phyloP scores from a whole-genome alignment of 2,797 vertebrate species.

The Falco peregrinus region DNA sequence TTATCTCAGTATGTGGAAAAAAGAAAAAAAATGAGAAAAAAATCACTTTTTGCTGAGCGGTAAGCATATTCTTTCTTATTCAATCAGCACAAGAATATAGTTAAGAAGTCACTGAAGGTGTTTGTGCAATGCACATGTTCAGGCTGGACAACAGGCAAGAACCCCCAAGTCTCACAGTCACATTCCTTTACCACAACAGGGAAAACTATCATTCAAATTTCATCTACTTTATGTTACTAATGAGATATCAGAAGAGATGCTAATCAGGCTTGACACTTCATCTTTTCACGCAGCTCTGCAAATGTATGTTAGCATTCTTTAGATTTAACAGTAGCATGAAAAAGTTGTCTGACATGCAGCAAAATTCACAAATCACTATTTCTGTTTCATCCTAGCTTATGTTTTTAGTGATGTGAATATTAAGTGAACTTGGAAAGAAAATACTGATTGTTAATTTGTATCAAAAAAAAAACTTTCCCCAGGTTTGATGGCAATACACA shows the following conservation, averaged over 20 bases:
- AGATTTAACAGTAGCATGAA: background rate
- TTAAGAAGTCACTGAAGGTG: background rate
- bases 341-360: background rate
- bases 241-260: constrained; percentile 31
- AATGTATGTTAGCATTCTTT: background rate
- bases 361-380: background rate
- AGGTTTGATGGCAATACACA: background rate
- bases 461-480: background rate
- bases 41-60: background rate
- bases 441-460: background rate
- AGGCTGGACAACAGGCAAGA: background rate
- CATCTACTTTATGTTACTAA: constrained; percentile 45
- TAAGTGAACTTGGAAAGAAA: background rate
- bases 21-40: too few species aligned
- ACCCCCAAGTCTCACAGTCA: background rate
- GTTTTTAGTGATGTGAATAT: background rate
- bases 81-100: background rate
- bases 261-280: constrained; percentile 3
- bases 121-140: background rate
- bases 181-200: background rate
- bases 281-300: background rate
- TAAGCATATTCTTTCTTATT: background rate
- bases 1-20: background rate
- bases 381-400: background rate
- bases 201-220: constrained; percentile 25